Evolutionary conservation across 2,113 vertebrate genomes (phyloP), one percentile per base, ranked within the genome.

Genomic region (Passer domesticus): DNA sequence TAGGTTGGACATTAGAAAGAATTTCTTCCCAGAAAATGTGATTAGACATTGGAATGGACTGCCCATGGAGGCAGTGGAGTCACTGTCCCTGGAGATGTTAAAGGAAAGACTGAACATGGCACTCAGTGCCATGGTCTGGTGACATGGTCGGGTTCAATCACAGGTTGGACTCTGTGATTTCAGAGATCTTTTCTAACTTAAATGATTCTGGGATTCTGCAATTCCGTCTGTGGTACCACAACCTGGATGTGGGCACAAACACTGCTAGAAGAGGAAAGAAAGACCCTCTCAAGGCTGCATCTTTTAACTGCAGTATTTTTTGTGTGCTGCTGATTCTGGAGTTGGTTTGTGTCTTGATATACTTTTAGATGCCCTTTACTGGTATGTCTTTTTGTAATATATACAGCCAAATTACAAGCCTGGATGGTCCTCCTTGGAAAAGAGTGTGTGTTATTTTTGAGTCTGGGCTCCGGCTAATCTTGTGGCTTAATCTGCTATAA

Each of bases 211-310:
- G 14, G 41, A 53, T 78, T 55, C 56, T 63, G 64, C 4, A n/a
- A 13, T 70, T 62, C 7, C 1, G 0, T 47, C 13, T 49, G 0
- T 80, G 50, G 35, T 52, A 23, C 73, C 22, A 1, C 35, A 83
- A 2, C 35, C 28, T 44, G 76, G 55, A 31, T 66, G 21, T 46
- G 41, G 60, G 24, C 77, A 77, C 68, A 59, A 69, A 55, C 79
- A 44, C 53, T n/a, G 31, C 13, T n/a, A 25, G 59, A 50, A 84
- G 77, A 43, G 60, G 50, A 15, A 74, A 67, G 35, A 53, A 80
- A 67, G 39, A 69, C 63, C 4, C 15, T 86, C 37, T 80, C 23
- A 30, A 30, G 43, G n/a, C 55, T 60, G 2, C 60, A 4, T 68
- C 37, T 72, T 89, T 39, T 50, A 47, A 39, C 22, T 63, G n/a